These are phyloP conservation scores for Myiothlypis coronata DNA, from an alignment of 2,797 vertebrate genomes.

Conservation along the genomic window DNA sequence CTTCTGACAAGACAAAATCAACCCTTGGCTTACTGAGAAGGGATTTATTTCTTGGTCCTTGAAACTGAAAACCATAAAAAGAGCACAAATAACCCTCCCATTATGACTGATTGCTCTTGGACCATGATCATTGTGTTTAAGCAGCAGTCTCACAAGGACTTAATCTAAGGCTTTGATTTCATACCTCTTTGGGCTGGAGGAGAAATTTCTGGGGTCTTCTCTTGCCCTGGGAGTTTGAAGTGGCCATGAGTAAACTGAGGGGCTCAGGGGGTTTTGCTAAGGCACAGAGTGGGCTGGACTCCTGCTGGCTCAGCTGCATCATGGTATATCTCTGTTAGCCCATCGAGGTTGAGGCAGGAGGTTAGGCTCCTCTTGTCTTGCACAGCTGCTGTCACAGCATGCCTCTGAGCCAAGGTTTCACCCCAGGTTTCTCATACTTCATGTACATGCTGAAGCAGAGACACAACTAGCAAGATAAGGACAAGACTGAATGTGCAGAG, in stretches of 20 bases:
- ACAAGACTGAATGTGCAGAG: not conserved
- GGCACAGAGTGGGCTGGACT: not conserved
- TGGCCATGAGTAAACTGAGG: not conserved
- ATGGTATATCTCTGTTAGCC: not conserved
- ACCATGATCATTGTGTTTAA: not conserved
- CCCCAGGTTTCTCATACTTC: not conserved
- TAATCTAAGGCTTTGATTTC: not conserved
- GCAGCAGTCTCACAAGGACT: not conserved
- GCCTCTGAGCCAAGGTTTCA: not conserved
- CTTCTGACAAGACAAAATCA: not conserved
- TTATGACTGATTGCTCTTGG: not conserved
- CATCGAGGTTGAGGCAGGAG: not conserved
- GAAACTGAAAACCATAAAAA: not conserved
- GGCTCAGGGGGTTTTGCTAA: not conserved
- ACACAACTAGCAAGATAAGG: not conserved
- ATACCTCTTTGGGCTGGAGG: not conserved
- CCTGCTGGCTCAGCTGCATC: not conserved
- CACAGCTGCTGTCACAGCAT: not conserved
- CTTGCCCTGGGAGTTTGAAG: not conserved
- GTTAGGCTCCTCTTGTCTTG: not conserved
- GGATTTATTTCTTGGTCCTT: not conserved
- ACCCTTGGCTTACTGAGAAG: not conserved
- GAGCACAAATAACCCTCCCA: not conserved
- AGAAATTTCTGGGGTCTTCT: not conserved
- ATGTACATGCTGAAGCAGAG: accelerated